Evolutionary conservation across 2,888 invertebrate genomes (phyloP).

Genomic region (Prosopocoilus inquinatus): DNA sequence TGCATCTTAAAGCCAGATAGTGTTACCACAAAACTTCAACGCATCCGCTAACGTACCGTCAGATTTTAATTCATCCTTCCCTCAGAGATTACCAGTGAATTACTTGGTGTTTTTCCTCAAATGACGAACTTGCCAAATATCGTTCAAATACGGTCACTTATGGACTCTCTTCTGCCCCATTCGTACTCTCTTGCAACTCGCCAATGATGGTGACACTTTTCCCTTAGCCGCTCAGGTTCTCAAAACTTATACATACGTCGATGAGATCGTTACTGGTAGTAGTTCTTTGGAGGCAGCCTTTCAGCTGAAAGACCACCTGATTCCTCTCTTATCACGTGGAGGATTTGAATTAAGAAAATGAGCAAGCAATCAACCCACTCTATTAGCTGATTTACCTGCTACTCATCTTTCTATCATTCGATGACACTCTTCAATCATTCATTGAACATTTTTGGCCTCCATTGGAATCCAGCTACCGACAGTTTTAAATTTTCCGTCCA

Average conservation of each 20-base stretch:
- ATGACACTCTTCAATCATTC: not conserved
- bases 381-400: not conserved
- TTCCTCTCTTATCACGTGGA: conserved; percentile 1
- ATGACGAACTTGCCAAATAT: conserved; percentile 3
- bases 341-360: conserved; percentile 16
- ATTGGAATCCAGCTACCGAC: not conserved
- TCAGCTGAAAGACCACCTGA: not conserved
- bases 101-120: conserved; percentile 4
- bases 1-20: not conserved
- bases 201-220: conserved; percentile 9
- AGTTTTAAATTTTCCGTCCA: not conserved
- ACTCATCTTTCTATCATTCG: not conserved
- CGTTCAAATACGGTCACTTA: conserved; percentile 13
- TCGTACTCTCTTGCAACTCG: conserved; percentile 12
- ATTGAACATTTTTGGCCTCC: not conserved
- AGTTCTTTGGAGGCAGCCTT: conserved; percentile 2
- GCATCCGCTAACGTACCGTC: conserved; percentile 17
- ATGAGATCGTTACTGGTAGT: conserved; percentile 10
- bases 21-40: conserved; percentile 6
- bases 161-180: conserved; percentile 13
- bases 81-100: conserved; percentile 13
- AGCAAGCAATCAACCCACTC: conserved; percentile 3
- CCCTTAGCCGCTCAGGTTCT: conserved; percentile 2
- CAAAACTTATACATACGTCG: conserved; percentile 10
- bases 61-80: conserved; percentile 8